Evolutionary conservation across 2,888 invertebrate genomes (phyloP).

Genomic region (Drosophila tripunctata): DNA sequence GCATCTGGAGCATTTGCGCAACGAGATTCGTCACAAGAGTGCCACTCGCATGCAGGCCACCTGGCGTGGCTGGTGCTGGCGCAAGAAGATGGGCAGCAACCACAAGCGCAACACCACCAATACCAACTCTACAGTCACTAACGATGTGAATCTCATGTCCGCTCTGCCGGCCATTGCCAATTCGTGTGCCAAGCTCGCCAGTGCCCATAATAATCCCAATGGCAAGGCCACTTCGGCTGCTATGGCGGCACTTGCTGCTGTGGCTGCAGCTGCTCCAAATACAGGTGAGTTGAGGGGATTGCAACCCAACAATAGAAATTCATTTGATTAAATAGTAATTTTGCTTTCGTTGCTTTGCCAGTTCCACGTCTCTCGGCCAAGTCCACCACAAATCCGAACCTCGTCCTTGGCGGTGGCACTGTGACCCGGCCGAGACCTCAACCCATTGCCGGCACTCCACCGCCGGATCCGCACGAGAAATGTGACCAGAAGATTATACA

Average conservation of each 20-base stretch:
- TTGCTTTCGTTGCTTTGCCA: conserved; percentile 24
- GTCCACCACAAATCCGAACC: conserved; percentile 83
- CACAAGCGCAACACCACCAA: conserved; percentile 36
- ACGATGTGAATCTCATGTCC: conserved; percentile 34
- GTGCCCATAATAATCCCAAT: conserved; percentile 45
- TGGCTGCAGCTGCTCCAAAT: conserved; percentile 69
- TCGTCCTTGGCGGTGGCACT: conserved; percentile 78
- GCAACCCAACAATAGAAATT: no score
- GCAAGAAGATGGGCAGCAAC: conserved; percentile 87
- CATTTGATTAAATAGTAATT: no score
- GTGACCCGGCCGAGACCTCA: conserved; percentile 92
- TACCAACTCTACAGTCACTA: no score
- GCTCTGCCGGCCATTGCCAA: conserved; percentile 43
- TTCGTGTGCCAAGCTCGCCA: conserved; percentile 64
- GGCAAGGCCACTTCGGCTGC: conserved; percentile 47
- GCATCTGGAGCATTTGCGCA: conserved; percentile 92
- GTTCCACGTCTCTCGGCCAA: conserved; percentile 83
- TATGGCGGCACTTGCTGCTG: conserved; percentile 60
- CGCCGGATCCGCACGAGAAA: conserved; percentile 92
- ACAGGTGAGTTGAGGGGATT: conserved; percentile 71
- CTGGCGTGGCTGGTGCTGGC: conserved; percentile 92
- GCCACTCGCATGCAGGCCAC: conserved; percentile 93
- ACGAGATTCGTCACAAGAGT: conserved; percentile 90
- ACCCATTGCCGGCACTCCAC: conserved; percentile 95
- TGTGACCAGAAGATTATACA: conserved; percentile 95